Percentiles rank a stretch among this genome's conserved stretches.
Evolutionary conservation across 1,140 invertebrate species (phyloP).

Genomic region (Periplaneta americana): DNA sequence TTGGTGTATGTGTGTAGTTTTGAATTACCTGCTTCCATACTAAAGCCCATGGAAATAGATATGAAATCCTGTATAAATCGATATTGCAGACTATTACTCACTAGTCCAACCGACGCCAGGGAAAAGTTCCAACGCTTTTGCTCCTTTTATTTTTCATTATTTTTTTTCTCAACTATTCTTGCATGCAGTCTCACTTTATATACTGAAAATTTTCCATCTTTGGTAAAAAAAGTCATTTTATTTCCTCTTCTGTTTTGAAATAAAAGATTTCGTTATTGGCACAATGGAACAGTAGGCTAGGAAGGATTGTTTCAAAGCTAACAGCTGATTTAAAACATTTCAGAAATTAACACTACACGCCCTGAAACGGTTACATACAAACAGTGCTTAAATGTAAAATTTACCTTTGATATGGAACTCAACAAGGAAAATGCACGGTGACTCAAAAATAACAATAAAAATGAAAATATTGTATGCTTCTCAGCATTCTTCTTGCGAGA

Average conservation of each 20-base stretch:
- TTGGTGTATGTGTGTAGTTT: conserved; percentile 10
- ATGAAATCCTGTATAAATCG: conserved; percentile 17
- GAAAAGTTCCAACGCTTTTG: neutral
- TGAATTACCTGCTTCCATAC: neutral
- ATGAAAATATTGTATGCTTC: neutral
- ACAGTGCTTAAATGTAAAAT: too few species aligned
- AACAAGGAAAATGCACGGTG: too few species aligned
- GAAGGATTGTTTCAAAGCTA: too few species aligned
- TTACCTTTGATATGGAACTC: too few species aligned
- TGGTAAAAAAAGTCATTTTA: neutral
- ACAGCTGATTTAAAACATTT: too few species aligned
- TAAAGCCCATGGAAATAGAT: conserved; percentile 15
- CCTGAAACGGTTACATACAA: too few species aligned
- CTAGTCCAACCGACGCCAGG: neutral
- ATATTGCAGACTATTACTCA: neutral
- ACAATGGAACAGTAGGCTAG: neutral
- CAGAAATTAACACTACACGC: too few species aligned
- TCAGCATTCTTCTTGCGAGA: too few species aligned
- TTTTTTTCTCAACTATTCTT: neutral
- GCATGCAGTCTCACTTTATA: neutral
- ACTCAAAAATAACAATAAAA: neutral
- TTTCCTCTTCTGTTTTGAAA: neutral
- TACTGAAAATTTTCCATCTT: neutral
- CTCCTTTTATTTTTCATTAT: neutral
- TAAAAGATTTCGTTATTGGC: neutral